phyloP scores from a whole-genome alignment of 2,888 invertebrate genomes.

The Anodontia alba region DNA sequence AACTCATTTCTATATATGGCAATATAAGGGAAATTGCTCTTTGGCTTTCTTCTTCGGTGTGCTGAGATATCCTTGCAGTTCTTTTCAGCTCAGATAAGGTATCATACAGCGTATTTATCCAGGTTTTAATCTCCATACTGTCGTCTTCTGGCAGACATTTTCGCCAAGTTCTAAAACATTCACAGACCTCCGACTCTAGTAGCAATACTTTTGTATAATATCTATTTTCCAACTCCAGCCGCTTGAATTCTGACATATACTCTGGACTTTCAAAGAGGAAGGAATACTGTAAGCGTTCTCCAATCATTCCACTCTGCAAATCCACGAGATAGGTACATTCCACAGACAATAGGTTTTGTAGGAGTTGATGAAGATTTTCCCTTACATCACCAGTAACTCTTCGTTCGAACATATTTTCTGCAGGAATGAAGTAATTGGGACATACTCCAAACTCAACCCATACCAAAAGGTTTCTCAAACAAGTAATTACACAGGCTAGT shows the following conservation, averaged over 20 bases:
- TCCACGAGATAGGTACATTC: background rate
- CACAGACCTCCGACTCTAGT: background rate
- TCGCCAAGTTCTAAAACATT: background rate
- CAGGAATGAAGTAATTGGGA: background rate
- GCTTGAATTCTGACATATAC: background rate
- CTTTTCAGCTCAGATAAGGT: background rate
- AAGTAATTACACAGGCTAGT: background rate
- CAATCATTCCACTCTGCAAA: background rate
- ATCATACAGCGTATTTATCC: background rate
- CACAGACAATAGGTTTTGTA: background rate
- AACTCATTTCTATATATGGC: background rate
- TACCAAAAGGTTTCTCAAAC: background rate
- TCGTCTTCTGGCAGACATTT: background rate
- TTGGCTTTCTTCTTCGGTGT: background rate
- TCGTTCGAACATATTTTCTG: conserved; percentile 4
- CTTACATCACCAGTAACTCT: background rate
- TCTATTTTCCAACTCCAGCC: background rate
- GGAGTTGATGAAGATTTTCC: background rate
- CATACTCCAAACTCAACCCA: background rate
- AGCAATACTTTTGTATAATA: background rate
- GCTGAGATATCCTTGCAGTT: background rate
- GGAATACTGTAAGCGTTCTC: background rate
- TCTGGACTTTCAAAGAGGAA: background rate
- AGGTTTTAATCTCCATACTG: background rate
- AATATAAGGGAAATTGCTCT: background rate